Evolutionary conservation across 1,140 invertebrate genomes (phyloP), one percentile per base, ranked within the genome.

Genomic region (Polyergus mexicanus): DNA sequence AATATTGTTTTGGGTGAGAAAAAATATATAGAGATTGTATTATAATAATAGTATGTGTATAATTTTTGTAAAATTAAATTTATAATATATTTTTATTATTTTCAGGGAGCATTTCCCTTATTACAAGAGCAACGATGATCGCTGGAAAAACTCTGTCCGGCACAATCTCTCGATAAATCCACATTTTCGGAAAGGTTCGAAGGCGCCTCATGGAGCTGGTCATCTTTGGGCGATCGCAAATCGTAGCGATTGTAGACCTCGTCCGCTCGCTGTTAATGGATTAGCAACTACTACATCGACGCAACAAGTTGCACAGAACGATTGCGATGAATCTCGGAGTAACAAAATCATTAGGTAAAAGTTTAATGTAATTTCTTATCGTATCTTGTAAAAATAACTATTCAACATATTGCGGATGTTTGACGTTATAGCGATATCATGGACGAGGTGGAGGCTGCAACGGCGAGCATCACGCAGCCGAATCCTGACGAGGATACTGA

Each of bases 131-230:
- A 97, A 98, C 89, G 98, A 98, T 85, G 98, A 98, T 89, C 96
- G 98, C 87, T 98, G 98, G 98, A 98, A 98, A 92, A 98, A 98
- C 93, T 98, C 98, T 0, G 97, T 98, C 0, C 95, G 98, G 78
- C 98, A 98, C 92, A 98, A 98, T 94, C 94, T 98, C 19, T 98
- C 97, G 2, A 98, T 98, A 91, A 98, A 98, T 94, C 98, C 98
- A 0, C 98, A 98, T 93, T 98, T 98, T 92, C 96, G 98, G 3
- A 98, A 98, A 93, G 98, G 98, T 0, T 97, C 97, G 0, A 97
- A 98, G 91, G 97, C 98, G 0, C 96, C 97, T 0, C 97, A 98
- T 80, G 98, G 98, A 11, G 97, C 98, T 2, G 98, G 98, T 19
- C 98, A 98, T 93, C 95, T 98, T 22, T 98, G 98, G 98, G 97